A percentile compares a stretch with the other conserved stretches of the same genome.
Evolutionary conservation across 2,113 vertebrate genomes (phyloP).

Genomic region (Oxyura jamaicensis): DNA sequence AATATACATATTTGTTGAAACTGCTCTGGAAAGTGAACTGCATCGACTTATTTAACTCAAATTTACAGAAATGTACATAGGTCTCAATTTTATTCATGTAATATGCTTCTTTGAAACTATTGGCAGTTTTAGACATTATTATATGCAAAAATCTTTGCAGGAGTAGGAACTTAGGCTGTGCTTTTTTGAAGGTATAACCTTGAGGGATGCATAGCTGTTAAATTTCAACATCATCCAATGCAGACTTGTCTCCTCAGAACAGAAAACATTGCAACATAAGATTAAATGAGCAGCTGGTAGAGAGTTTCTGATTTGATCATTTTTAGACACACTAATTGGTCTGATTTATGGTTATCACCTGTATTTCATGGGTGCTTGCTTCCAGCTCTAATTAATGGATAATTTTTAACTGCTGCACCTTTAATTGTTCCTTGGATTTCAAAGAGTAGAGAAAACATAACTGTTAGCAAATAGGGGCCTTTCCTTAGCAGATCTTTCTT

Average conservation of each 20-base stretch:
- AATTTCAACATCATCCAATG: neutral
- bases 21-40: neutral
- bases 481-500: neutral
- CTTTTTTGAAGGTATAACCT: conserved; percentile 21
- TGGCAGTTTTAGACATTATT: neutral
- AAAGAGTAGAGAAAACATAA: conserved; percentile 17
- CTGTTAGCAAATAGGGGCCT: conserved; percentile 23
- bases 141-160: neutral
- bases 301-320: conserved; percentile 74
- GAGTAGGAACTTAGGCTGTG: neutral
- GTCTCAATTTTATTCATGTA: neutral
- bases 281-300: conserved; percentile 78
- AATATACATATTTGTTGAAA: neutral
- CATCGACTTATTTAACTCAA: neutral
- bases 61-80: neutral
- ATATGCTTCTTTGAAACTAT: neutral
- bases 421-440: conserved; percentile 71
- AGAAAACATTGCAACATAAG: conserved; percentile 44
- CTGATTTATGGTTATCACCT: conserved; percentile 82
- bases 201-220: conserved; percentile 27
- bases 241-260: conserved; percentile 10
- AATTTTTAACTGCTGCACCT: conserved; percentile 69
- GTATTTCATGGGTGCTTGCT: conserved; percentile 75
- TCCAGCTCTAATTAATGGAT: conserved; percentile 78
- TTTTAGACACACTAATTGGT: conserved; percentile 81